A percentile compares a stretch with the other conserved stretches of the same genome.
Evolutionary conservation across 2,888 invertebrate species (phyloP).

Genomic region (Papilio protenor): DNA sequence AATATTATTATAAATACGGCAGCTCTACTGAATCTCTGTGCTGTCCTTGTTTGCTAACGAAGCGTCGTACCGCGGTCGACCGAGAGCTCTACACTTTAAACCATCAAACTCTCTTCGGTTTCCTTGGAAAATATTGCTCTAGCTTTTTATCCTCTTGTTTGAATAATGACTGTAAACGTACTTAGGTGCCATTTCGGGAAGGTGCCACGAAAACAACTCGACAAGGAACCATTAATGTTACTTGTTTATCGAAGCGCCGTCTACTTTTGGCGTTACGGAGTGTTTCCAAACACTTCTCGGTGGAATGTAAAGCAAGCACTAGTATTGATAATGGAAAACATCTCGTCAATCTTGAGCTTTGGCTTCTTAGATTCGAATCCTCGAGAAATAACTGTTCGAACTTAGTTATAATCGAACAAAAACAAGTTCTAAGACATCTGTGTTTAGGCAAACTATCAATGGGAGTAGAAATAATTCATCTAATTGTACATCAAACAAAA

Average conservation of each 20-base stretch:
- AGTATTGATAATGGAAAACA: conserved; percentile 61
- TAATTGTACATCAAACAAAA: too few relatives aligned
- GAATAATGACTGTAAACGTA: conserved; percentile 83
- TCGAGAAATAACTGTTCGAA: neutral
- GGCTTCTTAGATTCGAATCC: neutral
- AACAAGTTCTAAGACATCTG: neutral
- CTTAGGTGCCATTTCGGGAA: conserved; percentile 78
- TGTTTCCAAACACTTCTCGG: conserved; percentile 76
- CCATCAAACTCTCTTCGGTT: conserved; percentile 78
- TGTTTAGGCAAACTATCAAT: neutral
- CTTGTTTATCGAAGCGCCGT: conserved; percentile 79
- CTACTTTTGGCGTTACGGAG: conserved; percentile 76
- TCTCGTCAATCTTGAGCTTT: conserved; percentile 32
- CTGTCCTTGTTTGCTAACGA: conserved; percentile 82
- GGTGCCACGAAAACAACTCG: conserved; percentile 79
- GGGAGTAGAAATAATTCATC: neutral
- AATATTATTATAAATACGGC: neutral
- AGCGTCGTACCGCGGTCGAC: conserved; percentile 66
- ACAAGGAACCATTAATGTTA: conserved; percentile 79
- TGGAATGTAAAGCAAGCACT: conserved; percentile 82
- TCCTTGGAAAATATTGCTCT: conserved; percentile 82
- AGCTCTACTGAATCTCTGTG: conserved; percentile 61
- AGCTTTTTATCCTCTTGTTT: conserved; percentile 84
- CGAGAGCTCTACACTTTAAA: conserved; percentile 83
- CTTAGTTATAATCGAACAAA: neutral